A percentile compares a stretch with the other conserved stretches of the same genome.
Conservation (phyloP, 2,888 invertebrate species). For the Epirrita christyi region DNA sequence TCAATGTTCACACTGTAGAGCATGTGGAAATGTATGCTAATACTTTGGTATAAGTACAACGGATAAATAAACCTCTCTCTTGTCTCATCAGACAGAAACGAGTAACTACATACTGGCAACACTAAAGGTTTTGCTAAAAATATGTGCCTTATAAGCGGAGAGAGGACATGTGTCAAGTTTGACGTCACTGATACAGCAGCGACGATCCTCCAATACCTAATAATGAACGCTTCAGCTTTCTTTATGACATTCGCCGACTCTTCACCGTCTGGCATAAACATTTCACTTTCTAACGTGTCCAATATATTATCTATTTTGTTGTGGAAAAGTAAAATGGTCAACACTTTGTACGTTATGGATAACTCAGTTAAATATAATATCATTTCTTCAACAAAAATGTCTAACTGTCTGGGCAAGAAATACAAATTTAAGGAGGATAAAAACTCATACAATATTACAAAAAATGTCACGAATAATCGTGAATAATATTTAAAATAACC, state of each 20-base stretch:
- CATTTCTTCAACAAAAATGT: conserved; percentile 57
- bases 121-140: conserved; percentile 43
- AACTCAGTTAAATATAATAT: conserved; percentile 61
- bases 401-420: conserved; percentile 54
- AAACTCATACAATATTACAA: conserved; percentile 46
- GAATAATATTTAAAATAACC: conserved; percentile 49
- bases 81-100: conserved; percentile 53
- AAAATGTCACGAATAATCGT: conserved; percentile 41
- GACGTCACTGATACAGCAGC: conserved; percentile 47
- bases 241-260: conserved; percentile 46
- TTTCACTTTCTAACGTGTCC: conserved; percentile 51
- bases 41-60: conserved; percentile 59
- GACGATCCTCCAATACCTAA: conserved; percentile 54
- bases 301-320: conserved; percentile 50
- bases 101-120: conserved; percentile 56
- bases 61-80: conserved; percentile 51
- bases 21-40: conserved; percentile 59
- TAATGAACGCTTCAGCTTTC: conserved; percentile 53
- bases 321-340: conserved; percentile 52
- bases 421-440: conserved; percentile 55
- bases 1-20: conserved; percentile 59
- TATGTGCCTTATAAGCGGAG: conserved; percentile 51
- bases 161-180: conserved; percentile 44
- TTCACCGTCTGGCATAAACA: conserved; percentile 52
- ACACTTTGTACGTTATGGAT: conserved; percentile 51